phyloP scores from a whole-genome alignment of 2,113 vertebrate species.

The Thinocorus orbignyianus region DNA sequence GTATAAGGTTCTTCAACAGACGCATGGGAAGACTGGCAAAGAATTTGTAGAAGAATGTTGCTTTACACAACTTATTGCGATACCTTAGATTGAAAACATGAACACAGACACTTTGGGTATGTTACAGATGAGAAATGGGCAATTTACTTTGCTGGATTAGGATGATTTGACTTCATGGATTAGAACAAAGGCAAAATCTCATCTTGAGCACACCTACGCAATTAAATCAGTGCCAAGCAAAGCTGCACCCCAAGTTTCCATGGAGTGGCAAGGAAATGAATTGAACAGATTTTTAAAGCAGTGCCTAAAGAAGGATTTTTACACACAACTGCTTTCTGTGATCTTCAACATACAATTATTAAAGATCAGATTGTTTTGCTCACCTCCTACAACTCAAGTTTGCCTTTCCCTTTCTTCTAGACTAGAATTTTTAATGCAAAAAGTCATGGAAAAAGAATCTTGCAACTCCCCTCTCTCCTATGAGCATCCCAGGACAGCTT shows the following conservation, averaged over 20 bases:
- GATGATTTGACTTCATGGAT: background rate
- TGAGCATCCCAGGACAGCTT: slow-evolving; percentile 3
- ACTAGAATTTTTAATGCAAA: background rate
- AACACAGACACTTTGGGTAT: background rate
- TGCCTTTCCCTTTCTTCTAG: background rate
- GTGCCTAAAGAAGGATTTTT: background rate
- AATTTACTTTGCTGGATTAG: background rate
- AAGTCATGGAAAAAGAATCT: background rate
- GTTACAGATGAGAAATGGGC: background rate
- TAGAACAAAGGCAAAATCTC: background rate
- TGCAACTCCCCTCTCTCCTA: background rate
- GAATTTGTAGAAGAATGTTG: background rate
- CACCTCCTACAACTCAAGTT: background rate
- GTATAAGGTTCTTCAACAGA: background rate
- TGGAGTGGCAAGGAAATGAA: background rate
- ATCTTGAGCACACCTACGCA: background rate
- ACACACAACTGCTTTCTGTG: background rate
- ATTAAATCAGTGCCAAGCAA: background rate
- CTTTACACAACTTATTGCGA: background rate
- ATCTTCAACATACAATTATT: background rate
- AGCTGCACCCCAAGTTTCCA: background rate
- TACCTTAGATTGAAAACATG: background rate
- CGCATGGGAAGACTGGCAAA: background rate
- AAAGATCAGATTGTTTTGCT: background rate
- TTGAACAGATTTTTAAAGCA: slow-evolving; percentile 1